phyloP scores from a whole-genome alignment of 2,113 vertebrate genomes.

The Craseonycteris thonglongyai region DNA sequence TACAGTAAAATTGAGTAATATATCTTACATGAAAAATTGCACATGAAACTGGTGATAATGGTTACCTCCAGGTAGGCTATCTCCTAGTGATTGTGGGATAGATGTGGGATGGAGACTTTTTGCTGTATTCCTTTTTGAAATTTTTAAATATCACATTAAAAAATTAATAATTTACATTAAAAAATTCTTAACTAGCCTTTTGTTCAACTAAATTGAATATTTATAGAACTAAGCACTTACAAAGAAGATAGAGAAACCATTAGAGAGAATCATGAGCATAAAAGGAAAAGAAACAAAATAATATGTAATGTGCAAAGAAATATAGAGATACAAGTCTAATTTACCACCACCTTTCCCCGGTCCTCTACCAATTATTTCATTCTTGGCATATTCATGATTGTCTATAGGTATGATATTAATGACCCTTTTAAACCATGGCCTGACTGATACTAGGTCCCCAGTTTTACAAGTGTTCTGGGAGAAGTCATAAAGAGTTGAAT shows the following conservation, averaged over 20 bases:
- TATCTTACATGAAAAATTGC: neutral
- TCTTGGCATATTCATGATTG: neutral
- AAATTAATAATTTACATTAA: neutral
- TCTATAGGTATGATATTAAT: neutral
- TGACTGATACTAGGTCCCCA: neutral
- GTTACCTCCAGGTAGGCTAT: neutral
- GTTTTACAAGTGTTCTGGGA: neutral
- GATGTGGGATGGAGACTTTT: neutral
- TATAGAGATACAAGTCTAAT: neutral
- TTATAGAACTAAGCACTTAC: neutral
- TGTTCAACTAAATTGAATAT: neutral
- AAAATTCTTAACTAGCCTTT: neutral
- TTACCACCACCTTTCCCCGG: neutral
- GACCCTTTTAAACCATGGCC: neutral
- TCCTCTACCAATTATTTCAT: neutral
- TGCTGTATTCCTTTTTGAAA: neutral
- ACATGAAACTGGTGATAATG: neutral
- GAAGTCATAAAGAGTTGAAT: neutral
- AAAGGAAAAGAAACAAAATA: neutral
- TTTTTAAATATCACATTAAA: neutral
- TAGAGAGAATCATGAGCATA: neutral
- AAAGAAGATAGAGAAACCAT: neutral
- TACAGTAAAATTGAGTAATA: neutral
- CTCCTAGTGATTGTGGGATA: neutral
- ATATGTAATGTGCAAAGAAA: neutral